Percentiles rank a stretch among this genome's conserved stretches.
Evolutionary conservation across 1,140 invertebrate species (phyloP).

Genomic region (Cyrtorhinus lividipennis): DNA sequence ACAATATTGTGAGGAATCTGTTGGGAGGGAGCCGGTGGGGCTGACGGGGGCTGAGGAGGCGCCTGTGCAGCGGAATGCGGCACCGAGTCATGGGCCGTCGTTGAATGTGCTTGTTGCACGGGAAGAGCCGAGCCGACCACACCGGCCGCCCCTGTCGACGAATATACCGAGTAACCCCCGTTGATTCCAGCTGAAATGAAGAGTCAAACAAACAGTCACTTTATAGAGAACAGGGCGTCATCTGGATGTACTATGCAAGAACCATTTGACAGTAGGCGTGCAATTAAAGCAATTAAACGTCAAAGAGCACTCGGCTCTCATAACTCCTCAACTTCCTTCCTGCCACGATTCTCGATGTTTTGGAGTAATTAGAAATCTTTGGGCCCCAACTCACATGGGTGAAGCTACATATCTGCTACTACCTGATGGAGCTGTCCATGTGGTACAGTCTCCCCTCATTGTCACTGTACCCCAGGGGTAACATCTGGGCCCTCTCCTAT

Average conservation of each 20-base stretch:
- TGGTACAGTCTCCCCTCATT: too few relatives aligned
- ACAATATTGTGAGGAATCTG: constrained; percentile 30
- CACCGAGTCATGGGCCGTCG: constrained; percentile 53
- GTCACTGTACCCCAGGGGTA: too few relatives aligned
- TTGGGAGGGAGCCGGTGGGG: constrained; percentile 31
- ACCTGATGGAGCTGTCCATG: too few relatives aligned
- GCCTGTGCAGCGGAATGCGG: constrained; percentile 39
- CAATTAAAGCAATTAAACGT: too few relatives aligned
- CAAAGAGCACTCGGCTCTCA: too few relatives aligned
- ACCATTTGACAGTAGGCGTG: too few relatives aligned
- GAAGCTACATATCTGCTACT: too few relatives aligned
- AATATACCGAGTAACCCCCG: constrained; percentile 42
- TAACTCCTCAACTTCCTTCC: too few relatives aligned
- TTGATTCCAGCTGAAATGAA: constrained; percentile 33
- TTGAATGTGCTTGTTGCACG: constrained; percentile 59
- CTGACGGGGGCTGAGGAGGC: constrained; percentile 19
- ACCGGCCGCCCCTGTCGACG: constrained; percentile 31
- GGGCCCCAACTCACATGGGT: too few relatives aligned
- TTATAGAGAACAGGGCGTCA: neutral
- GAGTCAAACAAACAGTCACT: neutral
- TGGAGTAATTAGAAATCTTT: too few relatives aligned
- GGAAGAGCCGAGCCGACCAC: constrained; percentile 38
- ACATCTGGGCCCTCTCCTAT: too few relatives aligned
- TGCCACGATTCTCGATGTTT: too few relatives aligned
- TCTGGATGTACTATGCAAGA: neutral